A percentile compares a stretch with the other conserved stretches of the same genome.
Evolutionary conservation across 2,797 vertebrate genomes (phyloP).

Genomic region (Lepus oiostolus): DNA sequence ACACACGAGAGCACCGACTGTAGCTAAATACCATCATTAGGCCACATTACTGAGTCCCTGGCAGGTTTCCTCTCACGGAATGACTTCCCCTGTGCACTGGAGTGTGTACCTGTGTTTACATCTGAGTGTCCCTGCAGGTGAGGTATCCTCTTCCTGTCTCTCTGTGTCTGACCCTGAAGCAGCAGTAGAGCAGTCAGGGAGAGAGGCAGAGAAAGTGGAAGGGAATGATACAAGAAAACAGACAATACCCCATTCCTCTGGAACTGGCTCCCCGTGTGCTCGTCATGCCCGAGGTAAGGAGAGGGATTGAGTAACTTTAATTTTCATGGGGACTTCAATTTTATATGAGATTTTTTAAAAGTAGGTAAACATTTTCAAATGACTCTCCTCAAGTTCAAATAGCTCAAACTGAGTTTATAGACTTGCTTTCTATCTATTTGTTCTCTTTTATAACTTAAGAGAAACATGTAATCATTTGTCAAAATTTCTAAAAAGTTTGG

Average conservation of each 20-base stretch:
- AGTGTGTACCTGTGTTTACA: too few species aligned
- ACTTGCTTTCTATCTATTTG: not conserved
- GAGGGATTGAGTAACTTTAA: not conserved
- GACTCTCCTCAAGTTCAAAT: not conserved
- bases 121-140: not conserved
- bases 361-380: not conserved
- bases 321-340: not conserved
- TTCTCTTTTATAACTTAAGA: constrained; percentile 68
- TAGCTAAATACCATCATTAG: too few species aligned
- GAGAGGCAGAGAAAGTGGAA: not conserved
- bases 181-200: not conserved
- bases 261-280: not conserved
- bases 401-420: not conserved
- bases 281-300: not conserved
- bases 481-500: constrained; percentile 74
- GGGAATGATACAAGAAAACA: not conserved
- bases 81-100: too few species aligned
- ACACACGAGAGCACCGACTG: too few species aligned
- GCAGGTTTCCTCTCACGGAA: too few species aligned
- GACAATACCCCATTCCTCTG: too few species aligned
- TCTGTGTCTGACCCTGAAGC: not conserved
- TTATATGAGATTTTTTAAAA: not conserved
- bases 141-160: not conserved
- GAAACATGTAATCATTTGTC: constrained; percentile 79
- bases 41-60: too few species aligned